Percentiles rank a stretch among this genome's conserved stretches.
phyloP scores from a whole-genome alignment of 1,140 invertebrate species.

The Eupeodes corollae region DNA sequence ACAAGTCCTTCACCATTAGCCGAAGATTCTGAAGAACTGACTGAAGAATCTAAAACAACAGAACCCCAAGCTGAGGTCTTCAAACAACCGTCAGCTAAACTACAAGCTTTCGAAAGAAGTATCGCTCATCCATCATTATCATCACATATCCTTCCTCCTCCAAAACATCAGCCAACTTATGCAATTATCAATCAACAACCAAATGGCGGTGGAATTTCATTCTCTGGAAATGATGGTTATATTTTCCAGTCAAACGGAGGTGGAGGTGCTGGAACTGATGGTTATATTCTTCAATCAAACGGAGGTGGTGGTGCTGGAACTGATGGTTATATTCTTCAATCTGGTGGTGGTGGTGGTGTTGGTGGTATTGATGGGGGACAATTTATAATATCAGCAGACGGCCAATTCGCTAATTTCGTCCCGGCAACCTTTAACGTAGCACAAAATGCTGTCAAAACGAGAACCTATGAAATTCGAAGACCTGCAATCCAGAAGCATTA shows the following conservation, averaged over 20 bases:
- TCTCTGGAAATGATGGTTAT: too few relatives aligned
- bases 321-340: background rate
- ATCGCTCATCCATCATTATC: conserved; percentile 16
- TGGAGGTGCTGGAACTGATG: too few relatives aligned
- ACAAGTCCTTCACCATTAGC: conserved; percentile 18
- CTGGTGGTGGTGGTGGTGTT: too few relatives aligned
- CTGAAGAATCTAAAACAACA: conserved; percentile 10
- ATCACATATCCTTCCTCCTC: conserved; percentile 2
- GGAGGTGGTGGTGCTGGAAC: background rate
- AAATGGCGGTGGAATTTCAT: too few relatives aligned
- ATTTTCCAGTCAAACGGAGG: too few relatives aligned
- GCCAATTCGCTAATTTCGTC: conserved; percentile 10
- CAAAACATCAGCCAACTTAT: background rate
- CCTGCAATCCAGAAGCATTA: conserved; percentile 55
- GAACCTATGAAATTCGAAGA: conserved; percentile 43
- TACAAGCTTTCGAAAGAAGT: conserved; percentile 30
- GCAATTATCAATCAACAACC: too few relatives aligned
- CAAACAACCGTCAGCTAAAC: conserved; percentile 12
- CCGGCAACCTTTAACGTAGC: conserved; percentile 35
- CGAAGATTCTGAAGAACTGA: conserved; percentile 11
- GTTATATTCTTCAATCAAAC: too few relatives aligned
- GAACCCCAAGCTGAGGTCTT: conserved; percentile 15
- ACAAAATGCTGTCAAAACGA: conserved; percentile 32
- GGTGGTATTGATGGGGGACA: conserved; percentile 7
- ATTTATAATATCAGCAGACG: too few relatives aligned